Evolutionary conservation across 2,113 vertebrate species (phyloP), one percentile per base, ranked within the genome.

Genomic region (Calidris pygmaea): DNA sequence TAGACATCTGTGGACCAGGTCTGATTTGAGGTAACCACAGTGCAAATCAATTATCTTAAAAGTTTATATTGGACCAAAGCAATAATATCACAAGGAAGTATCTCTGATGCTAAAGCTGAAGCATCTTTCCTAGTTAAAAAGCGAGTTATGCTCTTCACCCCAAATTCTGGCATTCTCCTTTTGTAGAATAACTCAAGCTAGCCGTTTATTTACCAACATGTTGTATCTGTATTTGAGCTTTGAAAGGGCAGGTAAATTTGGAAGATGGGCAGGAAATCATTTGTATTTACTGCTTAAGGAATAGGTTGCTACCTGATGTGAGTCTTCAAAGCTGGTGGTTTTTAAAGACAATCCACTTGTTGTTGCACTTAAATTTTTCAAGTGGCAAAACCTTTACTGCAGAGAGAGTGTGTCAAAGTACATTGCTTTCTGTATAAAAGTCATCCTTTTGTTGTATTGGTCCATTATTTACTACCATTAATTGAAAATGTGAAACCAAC

Each of bases 281-380:
- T 35, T 43, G 59, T 45, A 35, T 92, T 97, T 53, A 27, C 94
- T 90, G 87, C 95, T 76, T 32, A 59, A 78, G 85, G 83, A 84
- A 53, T 70, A 92, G 85, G 85, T 90, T 96, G 88, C 47, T 90
- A 94, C 80, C 91, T 22, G 89, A 87, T 83, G 87, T 16, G 94
- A 95, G 96, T 97, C 96, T 92, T 93, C 95, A 91, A 96, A 94
- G 65, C 96, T 94, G 93, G 91, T 90, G 85, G 78, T 95, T 98
- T 97, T 88, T 73, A 94, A 96, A 97, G 98, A 98, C 98, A 98
- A 98, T 98, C 98, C 96, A 95, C 97, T 96, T 93, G 94, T 82
- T 80, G 90, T 95, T 85, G 75, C 95, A 95, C 96, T 97, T 96
- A 92, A 15, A 81, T 96, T 98, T 98, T 98, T 91, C 91, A 95